These are phyloP conservation scores for Silvanus unidentatus DNA, from an alignment of 2,888 invertebrate genomes.

Conservation along the genomic window DNA sequence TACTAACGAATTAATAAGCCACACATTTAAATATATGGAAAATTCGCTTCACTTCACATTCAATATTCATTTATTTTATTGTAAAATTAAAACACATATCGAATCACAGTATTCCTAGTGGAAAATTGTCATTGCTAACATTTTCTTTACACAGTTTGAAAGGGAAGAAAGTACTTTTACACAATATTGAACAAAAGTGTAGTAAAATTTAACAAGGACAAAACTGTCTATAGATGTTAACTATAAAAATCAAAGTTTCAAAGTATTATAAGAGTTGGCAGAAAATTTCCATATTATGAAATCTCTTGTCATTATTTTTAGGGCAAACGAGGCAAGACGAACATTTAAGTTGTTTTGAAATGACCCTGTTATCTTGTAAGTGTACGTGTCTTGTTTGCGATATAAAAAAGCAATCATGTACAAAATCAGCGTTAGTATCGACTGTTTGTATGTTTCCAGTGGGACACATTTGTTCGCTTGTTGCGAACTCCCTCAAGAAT, in stretches of 20 bases:
- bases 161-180: conserved; percentile 16
- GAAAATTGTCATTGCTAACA: too few relatives aligned
- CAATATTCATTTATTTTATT: too few relatives aligned
- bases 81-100: too few relatives aligned
- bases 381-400: conserved; percentile 47
- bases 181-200: conserved; percentile 17
- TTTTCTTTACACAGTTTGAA: too few relatives aligned
- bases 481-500: conserved; percentile 43
- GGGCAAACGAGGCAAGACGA: conserved; percentile 44
- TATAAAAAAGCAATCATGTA: conserved; percentile 50
- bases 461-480: conserved; percentile 47
- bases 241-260: conserved; percentile 22
- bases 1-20: too few relatives aligned
- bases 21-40: too few relatives aligned
- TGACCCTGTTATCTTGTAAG: conserved; percentile 46
- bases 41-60: too few relatives aligned
- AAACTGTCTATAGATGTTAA: conserved; percentile 21
- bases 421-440: conserved; percentile 48
- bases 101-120: too few relatives aligned
- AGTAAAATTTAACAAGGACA: conserved; percentile 27
- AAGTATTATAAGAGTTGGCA: conserved; percentile 11
- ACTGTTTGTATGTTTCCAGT: conserved; percentile 47
- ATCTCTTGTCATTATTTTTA: conserved; percentile 42
- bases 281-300: conserved; percentile 32
- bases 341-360: conserved; percentile 45